Base-by-base conservation (phyloP, 2,888 invertebrate genomes). In the Lasioglossum villosulum region DNA sequence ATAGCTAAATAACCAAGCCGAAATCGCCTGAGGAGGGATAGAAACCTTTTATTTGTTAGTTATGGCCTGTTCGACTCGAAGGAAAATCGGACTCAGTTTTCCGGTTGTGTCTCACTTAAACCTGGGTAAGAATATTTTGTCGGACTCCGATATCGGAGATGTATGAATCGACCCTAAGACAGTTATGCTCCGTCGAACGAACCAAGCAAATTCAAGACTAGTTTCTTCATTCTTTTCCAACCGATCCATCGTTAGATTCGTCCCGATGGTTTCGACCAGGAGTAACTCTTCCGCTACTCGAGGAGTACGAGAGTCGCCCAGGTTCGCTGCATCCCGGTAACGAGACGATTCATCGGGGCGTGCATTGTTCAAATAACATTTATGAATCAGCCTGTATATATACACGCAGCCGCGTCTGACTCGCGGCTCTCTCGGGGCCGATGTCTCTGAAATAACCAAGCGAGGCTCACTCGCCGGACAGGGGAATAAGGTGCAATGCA, bases 361-460 rank as follows among this genome's bases (percentile, higher is more conserved):
- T 56, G 12, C 70, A 39, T 70, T 70, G 39, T 70, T 70, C 39
- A 6, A 59, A 75, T 37, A 45, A 59, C 52, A 70, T 70, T 70
- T 70, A 70, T 70, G 68, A 56, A 70, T 42, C 78, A 71, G 68
- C 78, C 71, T 75, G 75, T 75, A 75, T 63, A 75, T 75, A 74
- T 75, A 75, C 75, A 75, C 52, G 42, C 37, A 68, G 42, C 34
- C 66, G 68, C 68, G 48, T 48, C 68, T 76, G 71, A 76, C 80
- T 80, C 82, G 85, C 83, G 83, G 73, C 82, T 82, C 88, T 82
- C 88, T 87, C 89, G 85, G 81, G 86, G 89, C 87, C 89, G 91
- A 90, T 91, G 91, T 91, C 91, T 91, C 91, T 91, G 91, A 91
- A 91, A 91, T 91, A 91, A 91, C 91, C 91, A 87, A 89, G 88